These are phyloP conservation scores for Idaea biselata DNA, from an alignment of 2,888 invertebrate genomes.

Conservation along the genomic window DNA sequence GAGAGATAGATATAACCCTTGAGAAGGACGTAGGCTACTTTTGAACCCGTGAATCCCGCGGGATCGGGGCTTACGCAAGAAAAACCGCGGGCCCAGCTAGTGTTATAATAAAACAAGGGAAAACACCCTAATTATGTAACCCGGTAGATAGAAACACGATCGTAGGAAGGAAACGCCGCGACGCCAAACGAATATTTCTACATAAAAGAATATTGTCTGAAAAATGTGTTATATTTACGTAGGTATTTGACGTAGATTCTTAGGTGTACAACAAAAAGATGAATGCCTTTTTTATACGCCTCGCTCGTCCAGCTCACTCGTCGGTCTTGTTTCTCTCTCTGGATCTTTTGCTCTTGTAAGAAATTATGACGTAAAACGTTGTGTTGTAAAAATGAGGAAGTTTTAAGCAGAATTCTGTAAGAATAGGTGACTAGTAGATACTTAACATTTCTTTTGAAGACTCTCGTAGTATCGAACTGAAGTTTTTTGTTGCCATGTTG, in stretches of 20 bases:
- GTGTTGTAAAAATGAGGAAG: not conserved
- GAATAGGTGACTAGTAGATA: not conserved
- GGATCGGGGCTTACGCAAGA: no score
- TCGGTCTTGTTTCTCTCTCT: constrained; percentile 16
- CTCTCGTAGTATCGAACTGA: not conserved
- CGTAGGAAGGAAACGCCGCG: constrained; percentile 18
- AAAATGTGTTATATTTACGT: constrained; percentile 24
- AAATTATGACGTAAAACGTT: constrained; percentile 15
- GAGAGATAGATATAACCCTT: no score
- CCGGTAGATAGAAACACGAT: constrained; percentile 18
- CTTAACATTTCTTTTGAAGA: not conserved
- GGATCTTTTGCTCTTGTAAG: constrained; percentile 12
- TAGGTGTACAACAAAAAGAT: constrained; percentile 19
- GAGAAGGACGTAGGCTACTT: no score
- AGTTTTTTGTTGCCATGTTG: not conserved
- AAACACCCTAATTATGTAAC: constrained; percentile 27
- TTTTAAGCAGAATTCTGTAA: not conserved
- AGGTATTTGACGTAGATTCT: constrained; percentile 23
- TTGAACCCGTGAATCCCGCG: no score
- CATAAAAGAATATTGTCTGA: constrained; percentile 24
- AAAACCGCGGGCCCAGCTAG: no score
- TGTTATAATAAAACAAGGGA: constrained; percentile 14
- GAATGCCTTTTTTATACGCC: constrained; percentile 18
- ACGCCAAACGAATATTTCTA: constrained; percentile 26
- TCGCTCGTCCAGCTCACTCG: constrained; percentile 10